Percentiles rank a stretch among this genome's conserved stretches.
Conservation (phyloP, 2,113 vertebrate genomes). For the Leucosticte australis region DNA sequence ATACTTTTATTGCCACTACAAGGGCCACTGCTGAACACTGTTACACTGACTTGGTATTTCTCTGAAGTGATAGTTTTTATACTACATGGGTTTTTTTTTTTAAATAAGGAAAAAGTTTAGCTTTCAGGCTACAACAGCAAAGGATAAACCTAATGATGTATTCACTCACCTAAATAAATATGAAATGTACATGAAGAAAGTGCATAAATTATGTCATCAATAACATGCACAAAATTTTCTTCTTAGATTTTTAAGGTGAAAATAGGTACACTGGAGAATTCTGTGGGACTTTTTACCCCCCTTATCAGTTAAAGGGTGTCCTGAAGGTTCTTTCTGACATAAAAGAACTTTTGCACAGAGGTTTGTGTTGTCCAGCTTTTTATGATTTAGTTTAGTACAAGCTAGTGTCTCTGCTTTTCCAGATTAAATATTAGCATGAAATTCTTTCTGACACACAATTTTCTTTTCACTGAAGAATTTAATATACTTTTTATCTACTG, state of each 20-base stretch:
- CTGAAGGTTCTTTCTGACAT: not conserved
- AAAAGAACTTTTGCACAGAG: not conserved
- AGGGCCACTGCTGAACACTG: not conserved
- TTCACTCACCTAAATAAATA: not conserved
- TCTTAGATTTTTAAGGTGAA: not conserved
- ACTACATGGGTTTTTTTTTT: not conserved
- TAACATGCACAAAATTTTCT: not conserved
- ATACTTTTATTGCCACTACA: not conserved
- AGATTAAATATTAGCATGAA: not conserved
- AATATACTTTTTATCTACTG: not conserved
- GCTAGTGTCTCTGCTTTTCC: not conserved
- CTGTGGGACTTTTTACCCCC: accelerated
- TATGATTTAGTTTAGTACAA: not conserved
- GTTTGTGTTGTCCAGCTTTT: not conserved
- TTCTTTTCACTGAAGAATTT: not conserved
- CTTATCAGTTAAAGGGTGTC: not conserved
- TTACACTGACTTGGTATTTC: not conserved
- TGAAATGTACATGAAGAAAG: not conserved
- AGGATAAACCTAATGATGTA: not conserved
- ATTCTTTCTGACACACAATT: not conserved
- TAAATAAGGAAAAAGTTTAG: not conserved
- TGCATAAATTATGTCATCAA: not conserved
- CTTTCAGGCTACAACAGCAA: not conserved
- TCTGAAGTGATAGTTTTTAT: not conserved
- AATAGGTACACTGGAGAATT: not conserved